A percentile compares a stretch with the other conserved stretches of the same genome.
Evolutionary conservation across 2,113 vertebrate genomes (phyloP).

Genomic region (Heteronetta atricapilla): DNA sequence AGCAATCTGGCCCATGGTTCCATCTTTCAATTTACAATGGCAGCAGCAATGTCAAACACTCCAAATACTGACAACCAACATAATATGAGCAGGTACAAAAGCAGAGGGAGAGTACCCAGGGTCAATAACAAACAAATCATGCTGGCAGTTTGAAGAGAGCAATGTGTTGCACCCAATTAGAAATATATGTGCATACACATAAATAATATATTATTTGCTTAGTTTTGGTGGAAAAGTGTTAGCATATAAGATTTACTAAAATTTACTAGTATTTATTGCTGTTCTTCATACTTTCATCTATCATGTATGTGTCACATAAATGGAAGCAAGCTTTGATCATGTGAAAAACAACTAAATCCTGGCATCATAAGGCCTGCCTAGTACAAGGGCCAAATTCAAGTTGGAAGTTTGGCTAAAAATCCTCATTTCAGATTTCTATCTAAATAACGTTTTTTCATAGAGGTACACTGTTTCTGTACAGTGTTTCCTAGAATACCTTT

Average conservation of each 20-base stretch:
- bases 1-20: slow-evolving; percentile 35
- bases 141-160: neutral
- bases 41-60: slow-evolving; percentile 58
- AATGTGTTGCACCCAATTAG: neutral
- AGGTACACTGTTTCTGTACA: neutral
- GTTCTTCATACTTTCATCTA: neutral
- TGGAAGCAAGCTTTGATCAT: neutral
- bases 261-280: neutral
- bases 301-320: neutral
- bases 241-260: neutral
- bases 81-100: neutral
- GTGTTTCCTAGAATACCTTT: neutral
- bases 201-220: neutral
- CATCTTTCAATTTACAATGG: slow-evolving; percentile 63
- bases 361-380: neutral
- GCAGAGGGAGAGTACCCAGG: neutral
- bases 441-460: neutral
- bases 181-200: neutral
- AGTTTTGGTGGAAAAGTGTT: neutral
- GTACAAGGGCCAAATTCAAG: neutral
- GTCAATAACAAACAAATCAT: neutral
- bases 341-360: neutral
- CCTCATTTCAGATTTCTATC: neutral
- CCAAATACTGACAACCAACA: neutral
- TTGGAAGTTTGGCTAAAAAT: neutral